Conservation (phyloP, 1,140 invertebrate species). For the Campodea augens region DNA sequence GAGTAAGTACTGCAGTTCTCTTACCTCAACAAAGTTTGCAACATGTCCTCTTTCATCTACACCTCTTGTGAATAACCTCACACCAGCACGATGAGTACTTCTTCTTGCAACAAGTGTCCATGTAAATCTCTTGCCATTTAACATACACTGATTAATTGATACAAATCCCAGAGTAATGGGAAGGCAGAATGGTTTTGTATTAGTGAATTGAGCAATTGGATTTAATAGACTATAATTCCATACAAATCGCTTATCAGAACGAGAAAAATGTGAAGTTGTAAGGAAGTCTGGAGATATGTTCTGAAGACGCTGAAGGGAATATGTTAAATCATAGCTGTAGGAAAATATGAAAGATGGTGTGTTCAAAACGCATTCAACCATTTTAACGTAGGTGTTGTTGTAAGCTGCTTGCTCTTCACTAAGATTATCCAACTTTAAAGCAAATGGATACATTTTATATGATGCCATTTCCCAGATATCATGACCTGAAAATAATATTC, state of each 20-base stretch:
- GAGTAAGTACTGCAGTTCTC: too few relatives aligned
- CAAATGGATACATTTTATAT: too few relatives aligned
- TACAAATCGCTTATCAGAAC: slow-evolving; percentile 72
- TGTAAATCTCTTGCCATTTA: slow-evolving; percentile 62
- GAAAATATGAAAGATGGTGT: slow-evolving; percentile 81
- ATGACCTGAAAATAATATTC: too few relatives aligned
- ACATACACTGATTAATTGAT: slow-evolving; percentile 51
- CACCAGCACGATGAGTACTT: slow-evolving; percentile 57
- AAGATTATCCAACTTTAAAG: too few relatives aligned
- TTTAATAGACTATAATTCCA: slow-evolving; percentile 81
- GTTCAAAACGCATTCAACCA: slow-evolving; percentile 57
- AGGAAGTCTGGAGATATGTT: slow-evolving; percentile 72
- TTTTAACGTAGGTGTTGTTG: slow-evolving; percentile 56
- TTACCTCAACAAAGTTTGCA: slow-evolving; percentile 96
- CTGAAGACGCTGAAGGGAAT: slow-evolving; percentile 72
- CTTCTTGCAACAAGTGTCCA: slow-evolving; percentile 75
- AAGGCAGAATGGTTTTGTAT: slow-evolving; percentile 66
- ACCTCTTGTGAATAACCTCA: slow-evolving; percentile 64
- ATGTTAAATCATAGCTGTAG: slow-evolving; percentile 81
- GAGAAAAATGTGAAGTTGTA: too few relatives aligned
- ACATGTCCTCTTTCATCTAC: slow-evolving; percentile 69
- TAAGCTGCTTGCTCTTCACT: slow-evolving; percentile 49
- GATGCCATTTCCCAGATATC: too few relatives aligned
- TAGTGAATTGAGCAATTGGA: too few relatives aligned
- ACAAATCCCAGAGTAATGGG: slow-evolving; percentile 79